Conservation (phyloP, 2,888 invertebrate genomes). For the Plagodis pulveraria region DNA sequence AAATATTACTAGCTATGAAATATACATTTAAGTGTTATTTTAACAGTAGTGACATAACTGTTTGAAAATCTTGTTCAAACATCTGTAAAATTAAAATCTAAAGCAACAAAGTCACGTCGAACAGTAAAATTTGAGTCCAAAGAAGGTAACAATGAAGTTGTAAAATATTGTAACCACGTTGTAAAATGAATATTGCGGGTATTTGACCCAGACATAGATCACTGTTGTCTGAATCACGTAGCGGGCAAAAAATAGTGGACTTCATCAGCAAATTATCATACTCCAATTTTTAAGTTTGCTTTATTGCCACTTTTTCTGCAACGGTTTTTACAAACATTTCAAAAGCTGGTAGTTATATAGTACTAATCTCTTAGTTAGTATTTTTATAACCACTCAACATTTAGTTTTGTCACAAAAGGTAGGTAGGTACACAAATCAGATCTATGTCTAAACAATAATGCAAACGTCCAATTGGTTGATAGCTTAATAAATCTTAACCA, state of each 20-base stretch:
- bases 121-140: slow-evolving; percentile 4
- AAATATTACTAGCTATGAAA: too few relatives aligned
- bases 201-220: slow-evolving; percentile 67
- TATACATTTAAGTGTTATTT: not conserved
- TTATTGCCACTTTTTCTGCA: slow-evolving; percentile 15
- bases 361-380: too few relatives aligned
- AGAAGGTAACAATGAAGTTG: slow-evolving; percentile 30
- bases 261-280: slow-evolving; percentile 34
- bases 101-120: slow-evolving; percentile 1
- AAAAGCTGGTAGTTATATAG: too few relatives aligned
- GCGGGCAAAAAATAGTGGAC: slow-evolving; percentile 50
- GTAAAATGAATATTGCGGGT: slow-evolving; percentile 46
- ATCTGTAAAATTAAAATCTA: slow-evolving; percentile 16
- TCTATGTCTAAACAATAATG: too few relatives aligned
- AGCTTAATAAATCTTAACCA: too few relatives aligned
- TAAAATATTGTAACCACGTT: slow-evolving; percentile 38
- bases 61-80: slow-evolving; percentile 2
- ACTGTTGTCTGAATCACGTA: slow-evolving; percentile 58
- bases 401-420: too few relatives aligned
- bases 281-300: slow-evolving; percentile 25
- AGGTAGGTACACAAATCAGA: too few relatives aligned
- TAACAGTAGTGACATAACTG: not conserved
- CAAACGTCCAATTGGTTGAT: too few relatives aligned
- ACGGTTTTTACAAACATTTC: not conserved
- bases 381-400: too few relatives aligned